Percentiles rank a stretch among this genome's conserved stretches.
phyloP scores from a whole-genome alignment of 2,113 vertebrate genomes.

The Peromyscus maniculatus region DNA sequence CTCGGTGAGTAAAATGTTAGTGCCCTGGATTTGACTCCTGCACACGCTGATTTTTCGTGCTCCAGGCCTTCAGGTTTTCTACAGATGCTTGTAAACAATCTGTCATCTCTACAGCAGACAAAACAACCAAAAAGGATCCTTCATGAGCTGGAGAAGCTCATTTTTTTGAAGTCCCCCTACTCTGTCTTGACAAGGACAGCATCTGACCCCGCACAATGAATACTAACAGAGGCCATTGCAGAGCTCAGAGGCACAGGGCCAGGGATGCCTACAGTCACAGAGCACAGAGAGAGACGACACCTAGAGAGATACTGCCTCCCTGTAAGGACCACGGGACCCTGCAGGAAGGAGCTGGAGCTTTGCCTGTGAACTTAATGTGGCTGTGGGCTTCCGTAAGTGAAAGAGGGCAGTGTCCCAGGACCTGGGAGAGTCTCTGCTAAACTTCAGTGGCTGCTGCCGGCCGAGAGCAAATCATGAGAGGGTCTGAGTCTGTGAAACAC shows the following conservation, averaged over 20 bases:
- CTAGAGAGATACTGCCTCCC: accelerated
- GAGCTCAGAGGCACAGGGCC: accelerated
- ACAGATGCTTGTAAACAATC: slow-evolving; percentile 65
- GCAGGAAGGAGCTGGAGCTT: accelerated
- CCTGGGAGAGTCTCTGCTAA: accelerated
- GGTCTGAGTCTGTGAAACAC: accelerated
- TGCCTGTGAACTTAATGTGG: too few species aligned
- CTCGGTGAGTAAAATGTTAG: neutral
- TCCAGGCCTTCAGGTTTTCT: neutral
- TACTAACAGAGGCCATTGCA: slow-evolving; percentile 59
- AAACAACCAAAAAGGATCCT: slow-evolving; percentile 80
- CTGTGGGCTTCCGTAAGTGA: neutral
- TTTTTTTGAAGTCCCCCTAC: slow-evolving; percentile 80
- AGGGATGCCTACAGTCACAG: accelerated
- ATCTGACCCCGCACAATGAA: slow-evolving; percentile 70
- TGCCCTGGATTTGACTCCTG: neutral
- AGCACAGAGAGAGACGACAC: neutral
- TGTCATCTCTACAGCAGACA: slow-evolving; percentile 77
- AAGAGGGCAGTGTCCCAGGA: too few species aligned
- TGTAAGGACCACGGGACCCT: neutral
- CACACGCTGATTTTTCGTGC: neutral
- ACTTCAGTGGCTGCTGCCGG: accelerated
- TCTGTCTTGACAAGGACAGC: slow-evolving; percentile 86
- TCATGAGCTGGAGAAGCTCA: slow-evolving; percentile 79
- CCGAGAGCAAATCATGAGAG: neutral